Conservation (phyloP, 2,888 invertebrate species). For the Marronus borbonicus region DNA sequence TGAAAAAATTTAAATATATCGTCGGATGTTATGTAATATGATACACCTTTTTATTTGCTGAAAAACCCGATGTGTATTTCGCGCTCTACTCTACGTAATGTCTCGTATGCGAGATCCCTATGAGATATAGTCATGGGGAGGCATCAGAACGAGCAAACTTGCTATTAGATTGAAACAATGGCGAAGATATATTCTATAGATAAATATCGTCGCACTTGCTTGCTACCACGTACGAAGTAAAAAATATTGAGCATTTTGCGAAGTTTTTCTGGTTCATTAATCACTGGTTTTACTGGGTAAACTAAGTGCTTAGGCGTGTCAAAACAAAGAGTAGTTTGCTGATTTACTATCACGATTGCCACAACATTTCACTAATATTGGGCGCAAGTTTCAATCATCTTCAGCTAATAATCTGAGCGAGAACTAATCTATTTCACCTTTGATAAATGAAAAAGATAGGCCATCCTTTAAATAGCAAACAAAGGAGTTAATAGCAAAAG, state of each 20-base stretch:
- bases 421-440: no score
- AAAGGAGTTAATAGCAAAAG: not conserved
- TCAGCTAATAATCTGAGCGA: no score
- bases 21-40: slow-evolving; percentile 2
- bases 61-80: not conserved
- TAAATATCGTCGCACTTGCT: slow-evolving; percentile 2
- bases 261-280: not conserved
- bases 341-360: not conserved
- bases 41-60: slow-evolving; percentile 16
- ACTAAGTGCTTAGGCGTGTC: not conserved
- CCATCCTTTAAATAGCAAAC: no score
- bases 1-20: slow-evolving; percentile 19
- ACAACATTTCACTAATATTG: not conserved
- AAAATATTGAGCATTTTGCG: not conserved
- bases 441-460: not conserved
- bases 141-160: not conserved
- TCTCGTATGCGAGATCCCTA: not conserved
- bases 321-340: not conserved
- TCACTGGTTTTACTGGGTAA: not conserved
- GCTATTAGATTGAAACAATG: slow-evolving; percentile 7
- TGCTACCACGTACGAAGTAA: not conserved
- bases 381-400: no score
- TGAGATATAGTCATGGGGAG: not conserved
- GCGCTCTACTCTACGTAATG: not conserved
- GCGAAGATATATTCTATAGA: slow-evolving; percentile 1